Base-by-base conservation (phyloP, 64 coral and sea anemone species). In the Acropora tenuis region DNA sequence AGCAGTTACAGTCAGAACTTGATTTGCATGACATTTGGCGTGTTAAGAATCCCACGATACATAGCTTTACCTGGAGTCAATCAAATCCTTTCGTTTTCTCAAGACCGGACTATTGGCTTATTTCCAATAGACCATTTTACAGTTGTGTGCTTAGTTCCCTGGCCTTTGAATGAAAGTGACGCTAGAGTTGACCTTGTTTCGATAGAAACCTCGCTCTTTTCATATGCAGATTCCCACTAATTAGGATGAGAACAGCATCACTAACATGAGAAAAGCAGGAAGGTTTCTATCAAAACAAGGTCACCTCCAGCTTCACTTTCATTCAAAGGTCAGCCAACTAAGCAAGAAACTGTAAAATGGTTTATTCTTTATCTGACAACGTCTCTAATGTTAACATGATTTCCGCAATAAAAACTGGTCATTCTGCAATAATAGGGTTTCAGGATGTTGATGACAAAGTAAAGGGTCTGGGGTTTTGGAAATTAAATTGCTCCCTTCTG, bases 401-500 rank as follows among this genome's bases (percentile, higher is more conserved):
- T n/a, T n/a, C 83, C 5, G 13, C 45, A 5, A 86, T 86, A 15
- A 50, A 72, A 50, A 69, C 83, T 16, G 83, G 40, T 53, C 77
- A 79, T 41, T 69, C 83, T 18, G 83, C 83, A n/a, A 86, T 86
- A 73, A 49, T 86, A 73, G 83, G 73, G 45, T 74, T 86, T 50
- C 15, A 86, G 50, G 49, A 83, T 50, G 44, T 60, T n/a, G 80
- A 63, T 63, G 48, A 83, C 9, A 19, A 12, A 11, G 79, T 10
- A 52, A 92, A 92, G 76, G 80, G 85, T 46, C 66, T 66, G 43
- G 81, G 61, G 0, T 50, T 88, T 87, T 87, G 83, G 90, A 92
- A 92, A 86, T n/a, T 92, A 53, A 92, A 87, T n/a, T 86, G 76
- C 17, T 91, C 73, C 12, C 12, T 91, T 11, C 50, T 85, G 6